Base-by-base conservation (phyloP, 2,888 invertebrate genomes). In the Danaus chrysippus region DNA sequence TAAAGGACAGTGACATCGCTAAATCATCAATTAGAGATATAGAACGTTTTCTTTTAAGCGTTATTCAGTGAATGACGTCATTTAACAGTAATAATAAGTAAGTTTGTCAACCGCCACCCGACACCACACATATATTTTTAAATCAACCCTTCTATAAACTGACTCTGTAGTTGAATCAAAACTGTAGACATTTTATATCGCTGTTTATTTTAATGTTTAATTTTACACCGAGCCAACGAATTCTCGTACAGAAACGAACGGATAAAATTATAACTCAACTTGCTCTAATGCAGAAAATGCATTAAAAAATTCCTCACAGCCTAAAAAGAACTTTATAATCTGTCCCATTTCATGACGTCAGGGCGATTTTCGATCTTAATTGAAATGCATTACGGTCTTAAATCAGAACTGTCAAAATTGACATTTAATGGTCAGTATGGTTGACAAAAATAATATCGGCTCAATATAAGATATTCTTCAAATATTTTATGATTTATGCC, bases 191-290 rank as follows among this genome's bases (percentile, higher is more conserved):
- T 85, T 86, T 86, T 84, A 87, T 84, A 85, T 78, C 78, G 74
- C 70, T 87, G 88, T 89, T 87, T 88, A 82, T 87, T 84, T 86
- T 83, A 85, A 84, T 81, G 89, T 87, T 86, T 89, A 88, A 89
- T 86, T 89, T 86, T 87, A 87, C 81, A 82, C 83, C 74, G 76
- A 77, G 88, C 73, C 90, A 87, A 87, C 82, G 90, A 87, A 83
- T 89, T 74, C 66, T 56, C 70, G 57, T 62, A 62, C 67, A 65
- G 65, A 64, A 61, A 62, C 59, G 68, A 67, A 61, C 62, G 63
- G 66, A 67, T 71, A 71, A 74, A 73, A 74, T 73, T 78, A 76
- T 78, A 74, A 75, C 74, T 78, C 75, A 71, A 69, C 66, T 71
- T 71, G 71, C 69, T 60, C 66, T 64, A 65, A 71, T 70, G 69